Evolutionary conservation across 2,888 invertebrate genomes (phyloP), one percentile per base, ranked within the genome.

Genomic region (Eupeodes luniger): DNA sequence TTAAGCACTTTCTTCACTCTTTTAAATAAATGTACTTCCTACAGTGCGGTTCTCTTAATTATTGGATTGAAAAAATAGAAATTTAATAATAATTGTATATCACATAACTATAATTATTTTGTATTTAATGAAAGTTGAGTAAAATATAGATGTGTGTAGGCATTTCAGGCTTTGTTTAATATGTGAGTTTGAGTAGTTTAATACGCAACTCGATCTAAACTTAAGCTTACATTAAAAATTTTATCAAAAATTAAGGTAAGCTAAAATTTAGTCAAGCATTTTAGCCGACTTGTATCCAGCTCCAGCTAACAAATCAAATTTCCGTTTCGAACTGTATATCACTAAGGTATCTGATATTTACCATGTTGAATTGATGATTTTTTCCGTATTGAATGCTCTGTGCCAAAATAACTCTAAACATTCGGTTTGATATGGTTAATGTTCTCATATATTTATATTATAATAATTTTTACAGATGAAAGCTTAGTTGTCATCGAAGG

Each of bases 281-380:
- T 59, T 14, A 59, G n/a, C 59, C 59, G 59, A 59, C 9, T 57
- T 14, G 57, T 59, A 59, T 14, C 9, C 14, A 59, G 59, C 59
- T 59, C 59, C 59, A 59, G 59, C 59, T 59, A 59, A 59, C 59
- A 59, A 59, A 59, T 59, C 34, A 59, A 59, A 59, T 59, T 59
- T 59, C 4, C 59, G 59, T 14, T 59, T 59, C 59, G 59, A 59
- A 59, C 59, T 59, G 59, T 36, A 36, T 34, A 59, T 59, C 59
- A 59, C 59, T 36, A 34, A 9, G 1, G n/a, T 36, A 59, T 59
- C 59, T 59, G 59, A 9, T 14, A 34, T 59, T 59, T 34, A 59
- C 27, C 12, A 7, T 6, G 3, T 40, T 9, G 6, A 40, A 5
- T 40, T 7, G 40, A 9, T 40, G 40, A 40, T 1, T 1, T 40